Evolutionary conservation across 2,113 vertebrate genomes (phyloP), one percentile per base, ranked within the genome.

Genomic region (Nipponia nippon): DNA sequence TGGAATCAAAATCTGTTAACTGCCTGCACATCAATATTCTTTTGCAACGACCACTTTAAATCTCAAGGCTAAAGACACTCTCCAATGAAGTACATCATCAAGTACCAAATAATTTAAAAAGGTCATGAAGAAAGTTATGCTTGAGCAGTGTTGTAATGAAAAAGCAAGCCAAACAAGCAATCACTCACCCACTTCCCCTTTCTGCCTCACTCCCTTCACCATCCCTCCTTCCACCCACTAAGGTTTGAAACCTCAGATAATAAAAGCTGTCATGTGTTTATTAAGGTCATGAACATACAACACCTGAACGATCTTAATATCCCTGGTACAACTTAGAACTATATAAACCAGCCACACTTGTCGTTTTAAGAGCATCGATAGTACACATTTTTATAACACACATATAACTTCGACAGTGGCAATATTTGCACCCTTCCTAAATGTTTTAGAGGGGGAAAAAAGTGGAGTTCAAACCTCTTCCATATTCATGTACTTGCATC

Each of bases 31-130:
- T 91, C 95, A 94, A 87, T 84, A 93, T 82, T 89, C 44, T 61
- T 91, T 59, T 85, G 77, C 81, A 87, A 87, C 0, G 1, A 89
- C 73, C 66, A 76, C 65, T 87, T 87, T 83, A 92, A 89, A 93
- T 95, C 95, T 89, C 83, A 95, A 89, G 73, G 91, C 93, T 91
- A 91, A 93, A 95, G 93, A 89, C 56, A 63, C 49, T 81, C 81
- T 87, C 75, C 66, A 90, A 86, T 62, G 53, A 94, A 96, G 90
- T 92, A 87, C 78, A 90, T 73, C 71, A 90, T 83, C 88, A 88
- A 96, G 58, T 50, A 93, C 42, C 93, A 94, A 93, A 96, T 93
- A 73, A 94, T 95, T 86, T 89, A 89, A 93, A 93, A 93, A 97
- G 89, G 95, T 95, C 96, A 97, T 19, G 72, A 89, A 92, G 77